Conservation (phyloP, 2,113 vertebrate species). For the Athene noctua region DNA sequence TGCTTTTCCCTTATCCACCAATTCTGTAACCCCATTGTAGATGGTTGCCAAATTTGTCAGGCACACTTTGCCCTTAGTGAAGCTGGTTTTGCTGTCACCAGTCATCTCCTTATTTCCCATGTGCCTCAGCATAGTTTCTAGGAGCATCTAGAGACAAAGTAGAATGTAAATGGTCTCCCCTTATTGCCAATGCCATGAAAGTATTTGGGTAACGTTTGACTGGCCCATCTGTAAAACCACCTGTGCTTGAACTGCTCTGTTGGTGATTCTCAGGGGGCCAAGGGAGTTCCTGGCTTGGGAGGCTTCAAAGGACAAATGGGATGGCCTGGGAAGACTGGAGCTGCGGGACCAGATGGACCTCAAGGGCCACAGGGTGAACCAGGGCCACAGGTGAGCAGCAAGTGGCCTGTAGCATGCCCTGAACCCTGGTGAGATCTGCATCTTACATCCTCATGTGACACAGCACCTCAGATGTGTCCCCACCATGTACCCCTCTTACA, state of each 20-base stretch:
- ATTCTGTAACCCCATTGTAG: no score
- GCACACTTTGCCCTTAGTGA: no score
- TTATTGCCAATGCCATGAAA: rapidly evolving
- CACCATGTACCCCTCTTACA: background rate
- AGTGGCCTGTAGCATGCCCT: background rate
- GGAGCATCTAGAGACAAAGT: background rate
- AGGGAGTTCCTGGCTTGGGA: slow-evolving; percentile 81
- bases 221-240: background rate
- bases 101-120: no score
- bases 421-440: background rate
- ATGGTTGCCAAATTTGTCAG: no score
- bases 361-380: slow-evolving; percentile 72
- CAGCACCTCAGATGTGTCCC: background rate
- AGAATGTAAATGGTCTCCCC: background rate
- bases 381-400: slow-evolving; percentile 79
- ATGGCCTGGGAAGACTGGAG: slow-evolving; percentile 70
- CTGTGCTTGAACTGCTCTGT: background rate
- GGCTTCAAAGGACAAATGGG: slow-evolving; percentile 85
- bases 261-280: slow-evolving; percentile 70
- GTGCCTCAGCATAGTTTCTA: no score
- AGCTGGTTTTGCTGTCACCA: no score
- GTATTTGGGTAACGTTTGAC: rapidly evolving
- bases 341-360: slow-evolving; percentile 65
- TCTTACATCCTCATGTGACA: background rate
- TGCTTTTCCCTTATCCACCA: no score